Percentiles rank a stretch among this genome's conserved stretches.
Conservation (phyloP, 2,113 vertebrate genomes). For the Lophius piscatorius region DNA sequence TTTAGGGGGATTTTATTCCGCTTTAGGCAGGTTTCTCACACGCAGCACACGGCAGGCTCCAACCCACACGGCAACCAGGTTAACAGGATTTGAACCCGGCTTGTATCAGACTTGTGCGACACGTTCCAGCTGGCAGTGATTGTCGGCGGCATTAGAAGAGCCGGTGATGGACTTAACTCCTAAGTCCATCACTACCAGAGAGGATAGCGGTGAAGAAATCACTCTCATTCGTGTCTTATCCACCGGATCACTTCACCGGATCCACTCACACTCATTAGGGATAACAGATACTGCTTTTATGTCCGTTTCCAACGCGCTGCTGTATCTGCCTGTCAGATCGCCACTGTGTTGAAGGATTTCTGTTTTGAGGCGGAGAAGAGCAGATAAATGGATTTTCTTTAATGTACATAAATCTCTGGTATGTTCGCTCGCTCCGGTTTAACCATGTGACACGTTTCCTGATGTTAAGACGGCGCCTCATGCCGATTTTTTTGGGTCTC, state of each 20-base stretch:
- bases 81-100: slow-evolving; percentile 18
- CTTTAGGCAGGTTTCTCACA: slow-evolving; percentile 21
- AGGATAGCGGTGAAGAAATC: slow-evolving; percentile 19
- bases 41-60: background rate
- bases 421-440: slow-evolving; percentile 1
- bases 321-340: no score
- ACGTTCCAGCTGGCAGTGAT: slow-evolving; percentile 1
- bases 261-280: slow-evolving; percentile 29
- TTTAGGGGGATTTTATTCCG: background rate
- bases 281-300: slow-evolving; percentile 20
- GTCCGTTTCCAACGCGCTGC: no score
- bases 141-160: slow-evolving; percentile 16
- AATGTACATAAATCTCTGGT: background rate
- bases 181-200: slow-evolving; percentile 21
- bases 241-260: slow-evolving; percentile 5
- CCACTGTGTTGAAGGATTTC: slow-evolving; percentile 1
- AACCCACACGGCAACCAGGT: slow-evolving; percentile 9
- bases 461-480: no score
- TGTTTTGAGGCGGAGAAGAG: slow-evolving; percentile 5
- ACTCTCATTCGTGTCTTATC: slow-evolving; percentile 6
- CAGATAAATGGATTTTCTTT: slow-evolving; percentile 9
- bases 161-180: slow-evolving; percentile 16
- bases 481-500: slow-evolving; percentile 15
- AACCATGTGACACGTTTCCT: no score
- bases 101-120: slow-evolving; percentile 27